Conservation (phyloP, 1,140 invertebrate species). For the Araneus ventricosus region DNA sequence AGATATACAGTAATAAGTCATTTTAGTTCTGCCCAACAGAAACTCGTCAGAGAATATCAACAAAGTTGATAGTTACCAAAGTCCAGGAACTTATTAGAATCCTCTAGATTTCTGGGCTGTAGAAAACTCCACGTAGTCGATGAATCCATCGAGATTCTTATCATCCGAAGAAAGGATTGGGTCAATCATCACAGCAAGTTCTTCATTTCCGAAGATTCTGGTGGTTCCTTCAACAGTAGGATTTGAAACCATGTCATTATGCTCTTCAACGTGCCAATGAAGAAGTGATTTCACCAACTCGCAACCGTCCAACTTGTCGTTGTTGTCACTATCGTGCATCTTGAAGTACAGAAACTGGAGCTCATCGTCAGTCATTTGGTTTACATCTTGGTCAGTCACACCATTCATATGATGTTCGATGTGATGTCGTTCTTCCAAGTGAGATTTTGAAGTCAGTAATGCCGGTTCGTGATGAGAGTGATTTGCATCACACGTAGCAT, state of each 20-base stretch:
- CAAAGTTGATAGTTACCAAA: background rate
- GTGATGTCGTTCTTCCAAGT: conserved; percentile 11
- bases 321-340: conserved; percentile 97
- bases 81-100: conserved; percentile 32
- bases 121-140: conserved; percentile 97
- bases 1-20: no score
- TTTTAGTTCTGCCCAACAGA: background rate
- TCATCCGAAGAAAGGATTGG: conserved; percentile 96
- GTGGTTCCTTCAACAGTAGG: conserved; percentile 78
- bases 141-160: conserved; percentile 93
- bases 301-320: conserved; percentile 96
- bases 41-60: background rate
- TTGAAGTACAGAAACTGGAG: conserved; percentile 98
- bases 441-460: background rate
- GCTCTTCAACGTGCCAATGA: conserved; percentile 78
- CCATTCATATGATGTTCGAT: conserved; percentile 67
- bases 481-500: background rate
- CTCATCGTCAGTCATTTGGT: conserved; percentile 95
- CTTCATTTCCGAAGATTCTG: conserved; percentile 94
- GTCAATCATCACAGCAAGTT: conserved; percentile 93
- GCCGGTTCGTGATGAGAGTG: background rate
- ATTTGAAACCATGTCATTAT: conserved; percentile 45
- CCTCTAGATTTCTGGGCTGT: conserved; percentile 85
- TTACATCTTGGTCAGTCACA: conserved; percentile 84
- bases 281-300: conserved; percentile 91